These are phyloP conservation scores for Alfaro cultratus DNA, from an alignment of 2,797 vertebrate species.

Conservation along the genomic window DNA sequence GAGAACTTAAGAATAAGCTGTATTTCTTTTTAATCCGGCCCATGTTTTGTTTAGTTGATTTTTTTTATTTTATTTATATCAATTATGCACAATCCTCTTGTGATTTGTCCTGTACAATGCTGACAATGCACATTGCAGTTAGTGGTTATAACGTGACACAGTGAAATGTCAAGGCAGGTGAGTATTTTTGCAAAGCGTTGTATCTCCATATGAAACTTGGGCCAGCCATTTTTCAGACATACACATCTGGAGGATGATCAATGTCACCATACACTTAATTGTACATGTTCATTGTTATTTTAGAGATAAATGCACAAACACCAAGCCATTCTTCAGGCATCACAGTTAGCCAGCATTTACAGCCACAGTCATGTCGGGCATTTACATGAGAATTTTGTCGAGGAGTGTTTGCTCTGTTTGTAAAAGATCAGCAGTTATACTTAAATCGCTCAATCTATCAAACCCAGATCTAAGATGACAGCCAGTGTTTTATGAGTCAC, in stretches of 20 bases:
- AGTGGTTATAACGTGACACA: background rate
- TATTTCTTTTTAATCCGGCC: background rate
- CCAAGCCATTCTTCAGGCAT: slow-evolving; percentile 23
- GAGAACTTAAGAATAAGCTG: background rate
- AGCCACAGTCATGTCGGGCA: slow-evolving; percentile 35
- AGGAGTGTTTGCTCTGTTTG: slow-evolving; percentile 57
- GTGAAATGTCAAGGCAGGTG: background rate
- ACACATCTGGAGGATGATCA: slow-evolving; percentile 2
- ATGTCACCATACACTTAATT: slow-evolving; percentile 5
- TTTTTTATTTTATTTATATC: background rate
- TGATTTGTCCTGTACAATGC: background rate
- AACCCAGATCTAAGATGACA: slow-evolving; percentile 65
- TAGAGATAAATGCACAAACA: slow-evolving; percentile 42
- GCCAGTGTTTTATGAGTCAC: slow-evolving; percentile 70
- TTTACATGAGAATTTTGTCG: slow-evolving; percentile 44
- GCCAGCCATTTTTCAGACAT: slow-evolving; percentile 40
- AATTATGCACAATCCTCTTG: background rate
- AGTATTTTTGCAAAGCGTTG: background rate
- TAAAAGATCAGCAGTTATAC: slow-evolving; percentile 60
- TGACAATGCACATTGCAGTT: background rate
- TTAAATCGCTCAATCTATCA: slow-evolving; percentile 71
- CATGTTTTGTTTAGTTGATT: background rate
- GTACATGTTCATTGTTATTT: slow-evolving; percentile 29
- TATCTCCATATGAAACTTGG: slow-evolving; percentile 39
- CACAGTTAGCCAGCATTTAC: slow-evolving; percentile 25